Conservation (phyloP, 2,113 vertebrate genomes). For the Neolamprologus brichardi region DNA sequence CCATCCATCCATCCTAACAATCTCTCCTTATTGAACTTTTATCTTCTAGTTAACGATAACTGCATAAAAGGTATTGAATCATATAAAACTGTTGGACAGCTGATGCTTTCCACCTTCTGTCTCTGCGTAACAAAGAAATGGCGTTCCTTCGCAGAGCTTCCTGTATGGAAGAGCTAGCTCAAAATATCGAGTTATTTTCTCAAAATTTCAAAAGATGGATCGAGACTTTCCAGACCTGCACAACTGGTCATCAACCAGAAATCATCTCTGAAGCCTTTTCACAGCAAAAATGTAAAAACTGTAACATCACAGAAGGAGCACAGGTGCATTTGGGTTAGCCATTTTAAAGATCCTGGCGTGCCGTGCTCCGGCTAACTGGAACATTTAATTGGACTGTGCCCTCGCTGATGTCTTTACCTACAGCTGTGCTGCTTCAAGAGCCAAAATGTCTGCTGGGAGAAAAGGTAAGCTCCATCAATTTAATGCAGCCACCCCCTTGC, state of each 20-base stretch:
- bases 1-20: background rate
- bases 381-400: background rate
- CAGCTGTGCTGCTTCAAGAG: background rate
- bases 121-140: background rate
- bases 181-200: background rate
- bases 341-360: background rate
- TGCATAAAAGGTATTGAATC: background rate
- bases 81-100: background rate
- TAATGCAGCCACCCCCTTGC: background rate
- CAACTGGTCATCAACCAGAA: background rate
- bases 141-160: background rate
- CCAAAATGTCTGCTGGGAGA: background rate
- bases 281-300: background rate
- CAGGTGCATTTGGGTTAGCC: background rate
- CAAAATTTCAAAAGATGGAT: background rate
- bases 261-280: background rate
- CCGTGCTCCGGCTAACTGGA: background rate
- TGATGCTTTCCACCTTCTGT: background rate
- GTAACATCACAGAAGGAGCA: background rate
- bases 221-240: background rate
- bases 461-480: background rate
- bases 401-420: background rate
- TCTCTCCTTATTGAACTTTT: background rate
- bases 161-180: background rate
- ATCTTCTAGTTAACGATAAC: background rate